phyloP scores from a whole-genome alignment of 2,888 invertebrate genomes.

The Atethmia centrago region DNA sequence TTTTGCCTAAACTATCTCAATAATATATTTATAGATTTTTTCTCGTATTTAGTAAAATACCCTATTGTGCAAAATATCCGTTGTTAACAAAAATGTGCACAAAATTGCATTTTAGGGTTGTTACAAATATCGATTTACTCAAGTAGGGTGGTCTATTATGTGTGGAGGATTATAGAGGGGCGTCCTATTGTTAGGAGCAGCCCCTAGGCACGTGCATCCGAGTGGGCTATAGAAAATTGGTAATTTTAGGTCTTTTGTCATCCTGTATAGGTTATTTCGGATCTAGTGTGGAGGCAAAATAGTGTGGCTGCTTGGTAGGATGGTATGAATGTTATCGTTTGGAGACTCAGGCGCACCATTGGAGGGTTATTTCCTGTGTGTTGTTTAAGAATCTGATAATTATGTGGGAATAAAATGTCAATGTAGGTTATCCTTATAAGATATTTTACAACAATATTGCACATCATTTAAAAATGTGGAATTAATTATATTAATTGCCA shows the following conservation, averaged over 20 bases:
- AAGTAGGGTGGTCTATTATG: constrained; percentile 63
- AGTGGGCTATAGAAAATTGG: constrained; percentile 50
- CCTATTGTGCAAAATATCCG: constrained; percentile 34
- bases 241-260: constrained; percentile 54
- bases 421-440: neutral
- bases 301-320: neutral
- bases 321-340: constrained; percentile 25
- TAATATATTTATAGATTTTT: too few species aligned
- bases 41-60: too few species aligned
- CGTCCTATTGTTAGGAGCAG: constrained; percentile 64
- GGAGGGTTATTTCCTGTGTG: constrained; percentile 8
- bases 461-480: neutral
- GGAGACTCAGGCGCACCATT: constrained; percentile 29
- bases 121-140: constrained; percentile 60
- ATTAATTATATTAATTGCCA: neutral
- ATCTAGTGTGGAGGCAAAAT: constrained; percentile 7
- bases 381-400: neutral
- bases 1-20: too few species aligned
- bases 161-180: constrained; percentile 65
- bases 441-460: neutral
- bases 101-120: constrained; percentile 52
- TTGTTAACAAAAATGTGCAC: constrained; percentile 36
- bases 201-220: constrained; percentile 58
- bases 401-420: neutral
- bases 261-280: constrained; percentile 19